Evolutionary conservation across 1,140 invertebrate genomes (phyloP), one percentile per base, ranked within the genome.

Genomic region (Caenorhabditis tropicalis): DNA sequence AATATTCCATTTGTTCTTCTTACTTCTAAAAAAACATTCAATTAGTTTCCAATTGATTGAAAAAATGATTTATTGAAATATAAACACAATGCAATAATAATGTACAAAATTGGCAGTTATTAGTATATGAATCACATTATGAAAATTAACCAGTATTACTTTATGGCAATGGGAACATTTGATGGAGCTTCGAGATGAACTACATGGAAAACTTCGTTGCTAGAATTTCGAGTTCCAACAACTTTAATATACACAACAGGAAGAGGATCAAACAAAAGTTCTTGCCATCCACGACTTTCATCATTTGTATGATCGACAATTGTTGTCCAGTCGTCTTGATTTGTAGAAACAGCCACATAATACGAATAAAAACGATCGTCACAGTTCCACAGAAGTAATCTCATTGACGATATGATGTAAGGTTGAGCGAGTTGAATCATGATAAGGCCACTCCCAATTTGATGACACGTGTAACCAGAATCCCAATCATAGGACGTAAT

Each of bases 391-490:
- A 99, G 92, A 56, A 99, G 92, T 89, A 99, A 92, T 89, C 95
- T 94, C 93, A 98, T 95, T 9, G 95, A 96, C 65, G 94, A 94
- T 80, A 99, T 94, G 86, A 97, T 93, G 92, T 97, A 99, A 1
- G 98, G 97, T 92, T 99, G 98, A 24, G 96, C 95, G 84, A 99
- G 93, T 92, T 98, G 96, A 82, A 99, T 94, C 85, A 96, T 93
- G 90, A 99, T 98, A 85, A 95, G 94, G 39, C 97, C 97, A 89
- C 95, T 96, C 86, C 97, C 96, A 49, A 99, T 93, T 92, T 99
- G 97, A 93, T 99, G 98, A 92, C 97, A 99, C 2, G 97, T 99
- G 92, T 99, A 99, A 65, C 98, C 96, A 86, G 95, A 96, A 92
- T 99, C 97, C 97, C 97, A 99, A 93, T 99, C 96, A 92, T 99